phyloP scores from a whole-genome alignment of 2,797 vertebrate genomes.

The Numenius phaeopus region DNA sequence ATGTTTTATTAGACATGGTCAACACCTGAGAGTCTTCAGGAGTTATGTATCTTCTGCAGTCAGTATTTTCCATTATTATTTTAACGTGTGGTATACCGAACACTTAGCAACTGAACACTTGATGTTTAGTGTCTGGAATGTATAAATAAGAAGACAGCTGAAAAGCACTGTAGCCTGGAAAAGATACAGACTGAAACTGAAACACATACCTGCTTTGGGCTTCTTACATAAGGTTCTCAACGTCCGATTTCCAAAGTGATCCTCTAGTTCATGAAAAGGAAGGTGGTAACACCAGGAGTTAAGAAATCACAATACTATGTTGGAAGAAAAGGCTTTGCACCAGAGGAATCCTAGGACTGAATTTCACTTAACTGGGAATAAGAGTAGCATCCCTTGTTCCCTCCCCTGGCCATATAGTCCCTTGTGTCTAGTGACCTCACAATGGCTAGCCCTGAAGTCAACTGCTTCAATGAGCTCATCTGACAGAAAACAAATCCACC shows the following conservation, averaged over 20 bases:
- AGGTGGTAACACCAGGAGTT: background rate
- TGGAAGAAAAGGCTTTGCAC: background rate
- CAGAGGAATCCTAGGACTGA: background rate
- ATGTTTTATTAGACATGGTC: background rate
- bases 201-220: background rate
- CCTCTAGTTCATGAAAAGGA: background rate
- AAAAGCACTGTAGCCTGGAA: background rate
- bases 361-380: background rate
- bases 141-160: background rate
- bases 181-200: background rate
- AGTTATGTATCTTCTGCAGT: background rate
- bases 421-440: background rate
- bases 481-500: background rate
- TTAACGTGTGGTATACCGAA: background rate
- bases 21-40: background rate
- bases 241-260: background rate
- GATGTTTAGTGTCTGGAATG: background rate
- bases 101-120: background rate
- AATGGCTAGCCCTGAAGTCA: background rate
- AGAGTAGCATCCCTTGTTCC: background rate
- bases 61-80: slow-evolving; percentile 2
- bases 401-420: background rate
- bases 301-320: background rate
- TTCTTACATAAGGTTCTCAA: background rate
- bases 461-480: background rate